phyloP scores from a whole-genome alignment of 53 echinoderm and acorn worm species.

The Arbacia lixula region DNA sequence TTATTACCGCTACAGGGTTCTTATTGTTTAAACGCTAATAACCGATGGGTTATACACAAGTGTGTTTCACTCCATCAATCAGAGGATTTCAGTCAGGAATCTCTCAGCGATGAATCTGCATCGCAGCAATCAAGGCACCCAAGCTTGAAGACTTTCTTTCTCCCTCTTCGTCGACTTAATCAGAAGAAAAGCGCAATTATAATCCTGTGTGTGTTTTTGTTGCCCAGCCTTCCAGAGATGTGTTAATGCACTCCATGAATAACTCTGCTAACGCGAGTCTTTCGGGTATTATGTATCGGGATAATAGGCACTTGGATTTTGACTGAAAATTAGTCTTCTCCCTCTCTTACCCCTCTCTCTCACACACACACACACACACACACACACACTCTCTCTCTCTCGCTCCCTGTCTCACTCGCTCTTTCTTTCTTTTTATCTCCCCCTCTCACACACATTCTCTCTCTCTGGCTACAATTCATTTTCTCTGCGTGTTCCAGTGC shows the following conservation, averaged over 20 bases:
- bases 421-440: no score
- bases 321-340: slow-evolving; percentile 37
- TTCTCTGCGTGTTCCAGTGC: background rate
- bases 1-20: slow-evolving; percentile 35
- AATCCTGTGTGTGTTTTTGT: slow-evolving; percentile 18
- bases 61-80: slow-evolving; percentile 20
- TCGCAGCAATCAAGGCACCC: slow-evolving; percentile 12
- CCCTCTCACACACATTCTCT: no score
- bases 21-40: slow-evolving; percentile 56
- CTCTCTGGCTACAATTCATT: slow-evolving; percentile 16
- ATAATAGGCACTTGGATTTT: slow-evolving; percentile 24
- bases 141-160: slow-evolving; percentile 6
- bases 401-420: no score
- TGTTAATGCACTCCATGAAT: slow-evolving; percentile 11
- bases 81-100: background rate
- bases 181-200: slow-evolving; percentile 23
- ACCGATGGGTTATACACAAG: slow-evolving; percentile 31
- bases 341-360: no score
- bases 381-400: no score
- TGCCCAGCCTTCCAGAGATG: background rate
- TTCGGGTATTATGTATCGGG: slow-evolving; percentile 6
- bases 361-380: no score
- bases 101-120: slow-evolving; percentile 24
- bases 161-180: no score
- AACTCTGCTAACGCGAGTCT: background rate